Evolutionary conservation across 1,140 invertebrate genomes (phyloP), one percentile per base, ranked within the genome.

Genomic region (Anagrus nilaparvatae): DNA sequence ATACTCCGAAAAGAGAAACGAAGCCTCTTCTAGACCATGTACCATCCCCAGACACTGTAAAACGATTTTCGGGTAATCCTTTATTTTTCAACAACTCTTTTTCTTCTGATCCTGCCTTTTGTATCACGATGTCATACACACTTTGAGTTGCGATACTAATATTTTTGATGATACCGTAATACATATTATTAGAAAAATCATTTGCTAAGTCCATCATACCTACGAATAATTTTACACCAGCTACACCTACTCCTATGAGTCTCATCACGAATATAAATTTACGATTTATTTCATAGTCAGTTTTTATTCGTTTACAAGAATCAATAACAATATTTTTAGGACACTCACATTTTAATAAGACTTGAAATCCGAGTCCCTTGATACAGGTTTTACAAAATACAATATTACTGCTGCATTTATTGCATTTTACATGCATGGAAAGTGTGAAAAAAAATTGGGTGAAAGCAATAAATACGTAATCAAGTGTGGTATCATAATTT

Each of bases 251-350:
- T 21, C 43, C 49, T 23, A 51, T 31, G 14, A 51, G 23, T 23
- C 40, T 23, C 46, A 44, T 48, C 20, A 45, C 43, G 32, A 48
- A 44, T 19, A 47, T 37, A 38, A 48, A 24, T 1, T 40, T 23
- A 19, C 39, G 30, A 40, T 51, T 48, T 16, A 51, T 31, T 51
- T 51, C 49, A 36, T 8, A 34, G 12, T 1, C 32, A 2, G 5
- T 34, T 5, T 12, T 5, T 12, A 34, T 34, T 20, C 19, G 12
- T 8, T 8, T 5, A 18, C 9, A 10, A 4, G 32, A 34, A 12
- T 30, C 17, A 16, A 34, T 19, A 34, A 10, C 19, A 14, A 4
- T 34, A 18, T 34, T 10, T 34, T 12, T 12, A 20, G 18, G 21
- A 34, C 18, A n/a, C n/a, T n/a, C 21, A 10, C 17, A 34, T 10